Conservation (phyloP, 2,113 vertebrate genomes). For the Ariopsis seemanni region DNA sequence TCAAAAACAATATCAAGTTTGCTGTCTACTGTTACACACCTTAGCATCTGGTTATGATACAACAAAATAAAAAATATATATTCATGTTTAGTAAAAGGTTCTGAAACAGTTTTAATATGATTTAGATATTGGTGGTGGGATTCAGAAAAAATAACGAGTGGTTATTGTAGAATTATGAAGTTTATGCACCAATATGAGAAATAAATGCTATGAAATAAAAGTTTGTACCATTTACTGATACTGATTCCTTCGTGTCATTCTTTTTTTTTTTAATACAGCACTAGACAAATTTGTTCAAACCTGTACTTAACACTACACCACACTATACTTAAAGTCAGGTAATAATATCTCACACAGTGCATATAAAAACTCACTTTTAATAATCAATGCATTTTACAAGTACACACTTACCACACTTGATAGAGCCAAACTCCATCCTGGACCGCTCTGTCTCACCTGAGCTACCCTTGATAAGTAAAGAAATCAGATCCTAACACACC, state of each 20-base stretch:
- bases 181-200: too few relatives aligned
- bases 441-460: neutral
- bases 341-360: neutral
- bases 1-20: neutral
- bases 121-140: neutral
- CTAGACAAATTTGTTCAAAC: neutral
- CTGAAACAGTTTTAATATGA: neutral
- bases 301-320: neutral
- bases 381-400: neutral
- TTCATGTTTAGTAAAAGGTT: neutral
- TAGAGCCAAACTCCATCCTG: constrained; percentile 13
- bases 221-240: too few relatives aligned
- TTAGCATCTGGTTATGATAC: neutral
- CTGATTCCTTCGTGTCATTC: too few relatives aligned
- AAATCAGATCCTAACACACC: constrained; percentile 40
- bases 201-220: too few relatives aligned
- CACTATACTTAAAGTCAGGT: neutral
- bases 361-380: neutral
- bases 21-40: neutral
- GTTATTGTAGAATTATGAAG: neutral
- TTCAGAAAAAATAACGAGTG: neutral
- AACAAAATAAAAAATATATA: neutral
- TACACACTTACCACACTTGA: neutral
- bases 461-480: constrained; percentile 16
- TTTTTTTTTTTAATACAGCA: too few relatives aligned